Conservation (phyloP, 2,797 vertebrate species). For the Balearica regulorum region DNA sequence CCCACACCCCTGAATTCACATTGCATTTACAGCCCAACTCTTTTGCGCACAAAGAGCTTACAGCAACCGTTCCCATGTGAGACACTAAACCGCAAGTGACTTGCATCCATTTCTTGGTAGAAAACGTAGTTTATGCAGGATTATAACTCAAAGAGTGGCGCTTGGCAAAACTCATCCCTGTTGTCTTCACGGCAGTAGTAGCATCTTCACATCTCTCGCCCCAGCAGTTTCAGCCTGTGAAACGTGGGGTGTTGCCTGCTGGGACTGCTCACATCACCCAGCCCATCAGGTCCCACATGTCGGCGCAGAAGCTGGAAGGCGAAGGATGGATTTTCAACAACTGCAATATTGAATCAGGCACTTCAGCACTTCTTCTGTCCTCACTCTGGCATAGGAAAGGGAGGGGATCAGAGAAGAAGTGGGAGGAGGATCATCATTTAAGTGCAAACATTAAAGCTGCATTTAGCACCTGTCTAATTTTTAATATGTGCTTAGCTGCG, state of each 20-base stretch:
- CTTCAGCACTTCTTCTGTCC: not conserved
- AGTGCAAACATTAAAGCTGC: slow-evolving; percentile 34
- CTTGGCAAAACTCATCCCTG: not conserved
- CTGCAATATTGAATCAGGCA: not conserved
- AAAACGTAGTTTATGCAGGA: not conserved
- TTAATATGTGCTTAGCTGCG: not conserved
- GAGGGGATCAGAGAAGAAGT: not conserved
- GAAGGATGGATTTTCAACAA: not conserved
- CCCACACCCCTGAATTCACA: not conserved
- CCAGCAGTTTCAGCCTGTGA: not conserved
- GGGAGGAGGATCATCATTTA: not conserved
- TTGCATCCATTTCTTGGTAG: not conserved
- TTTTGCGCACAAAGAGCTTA: not conserved
- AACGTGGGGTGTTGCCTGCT: rapidly evolving
- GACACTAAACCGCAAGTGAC: not conserved
- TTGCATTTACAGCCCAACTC: not conserved
- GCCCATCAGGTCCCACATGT: rapidly evolving
- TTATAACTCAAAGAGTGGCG: not conserved
- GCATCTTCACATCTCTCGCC: not conserved
- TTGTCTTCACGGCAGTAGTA: not conserved
- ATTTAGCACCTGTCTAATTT: slow-evolving; percentile 55
- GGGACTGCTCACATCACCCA: too few relatives aligned
- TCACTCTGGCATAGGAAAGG: not conserved
- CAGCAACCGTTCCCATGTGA: not conserved
- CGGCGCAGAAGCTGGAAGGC: not conserved